Evolutionary conservation across 2,888 invertebrate genomes (phyloP).

Genomic region (Ormyrus thymus): DNA sequence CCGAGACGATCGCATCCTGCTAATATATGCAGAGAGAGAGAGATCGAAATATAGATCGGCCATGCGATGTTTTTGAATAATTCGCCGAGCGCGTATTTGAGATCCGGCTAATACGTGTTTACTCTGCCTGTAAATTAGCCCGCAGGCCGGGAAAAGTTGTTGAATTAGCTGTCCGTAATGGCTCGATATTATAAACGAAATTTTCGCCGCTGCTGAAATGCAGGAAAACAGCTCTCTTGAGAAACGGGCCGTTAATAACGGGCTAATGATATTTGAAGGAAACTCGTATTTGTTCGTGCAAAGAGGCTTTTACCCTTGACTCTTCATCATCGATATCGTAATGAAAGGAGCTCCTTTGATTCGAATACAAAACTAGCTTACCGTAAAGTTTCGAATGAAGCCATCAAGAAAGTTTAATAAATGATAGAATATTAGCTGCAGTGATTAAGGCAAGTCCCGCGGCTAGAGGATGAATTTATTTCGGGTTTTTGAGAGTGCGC

Average conservation of each 20-base stretch:
- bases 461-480: constrained; percentile 24
- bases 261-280: no score
- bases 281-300: neutral
- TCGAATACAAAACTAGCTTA: no score
- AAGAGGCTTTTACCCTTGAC: no score
- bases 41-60: neutral
- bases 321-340: no score
- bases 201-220: neutral
- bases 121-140: constrained; percentile 4
- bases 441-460: no score
- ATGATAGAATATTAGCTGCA: no score
- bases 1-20: neutral
- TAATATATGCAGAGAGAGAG: constrained; percentile 9
- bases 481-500: constrained; percentile 10
- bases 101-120: neutral
- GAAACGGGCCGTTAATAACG: no score
- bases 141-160: neutral
- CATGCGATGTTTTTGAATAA: constrained; percentile 10
- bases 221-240: no score
- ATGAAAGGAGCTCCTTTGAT: no score
- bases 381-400: neutral
- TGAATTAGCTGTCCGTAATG: no score
- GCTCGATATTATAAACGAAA: no score
- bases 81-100: neutral
- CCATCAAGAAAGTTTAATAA: no score